These are phyloP conservation scores for Phocoena phocoena DNA, from an alignment of 2,113 vertebrate species.

Conservation along the genomic window DNA sequence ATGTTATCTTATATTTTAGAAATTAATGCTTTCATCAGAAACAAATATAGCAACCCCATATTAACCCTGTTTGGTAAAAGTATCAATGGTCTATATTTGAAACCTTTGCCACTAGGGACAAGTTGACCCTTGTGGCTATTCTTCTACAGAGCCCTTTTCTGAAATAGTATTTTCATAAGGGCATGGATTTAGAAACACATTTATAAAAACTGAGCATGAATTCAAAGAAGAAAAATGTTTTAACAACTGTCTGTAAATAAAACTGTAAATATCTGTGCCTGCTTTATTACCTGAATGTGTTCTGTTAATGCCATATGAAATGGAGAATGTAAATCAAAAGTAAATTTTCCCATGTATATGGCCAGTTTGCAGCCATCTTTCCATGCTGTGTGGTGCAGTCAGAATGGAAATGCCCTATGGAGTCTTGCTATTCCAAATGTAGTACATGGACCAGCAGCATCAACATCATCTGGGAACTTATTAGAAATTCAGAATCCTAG, in stretches of 20 bases:
- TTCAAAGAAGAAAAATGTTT: background rate
- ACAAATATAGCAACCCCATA: background rate
- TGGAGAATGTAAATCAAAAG: background rate
- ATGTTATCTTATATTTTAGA: background rate
- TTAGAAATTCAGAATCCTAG: background rate
- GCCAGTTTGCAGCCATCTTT: background rate
- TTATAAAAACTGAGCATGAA: constrained; percentile 1
- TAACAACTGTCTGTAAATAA: constrained; percentile 14
- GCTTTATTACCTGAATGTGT: background rate
- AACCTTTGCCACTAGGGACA: background rate
- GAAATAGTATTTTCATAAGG: constrained; percentile 2
- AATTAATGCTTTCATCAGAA: constrained; percentile 5
- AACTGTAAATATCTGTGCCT: background rate
- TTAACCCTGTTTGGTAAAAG: background rate
- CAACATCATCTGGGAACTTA: background rate
- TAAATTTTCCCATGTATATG: background rate
- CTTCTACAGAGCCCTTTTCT: background rate
- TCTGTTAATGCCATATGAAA: background rate
- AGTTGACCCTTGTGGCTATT: background rate
- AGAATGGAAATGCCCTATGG: background rate
- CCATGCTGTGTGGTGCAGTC: background rate
- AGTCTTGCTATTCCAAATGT: background rate
- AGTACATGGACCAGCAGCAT: background rate
- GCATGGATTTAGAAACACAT: background rate
- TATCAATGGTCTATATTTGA: background rate